phyloP scores from a whole-genome alignment of 1,140 invertebrate genomes.

The Zaprionus africanus region DNA sequence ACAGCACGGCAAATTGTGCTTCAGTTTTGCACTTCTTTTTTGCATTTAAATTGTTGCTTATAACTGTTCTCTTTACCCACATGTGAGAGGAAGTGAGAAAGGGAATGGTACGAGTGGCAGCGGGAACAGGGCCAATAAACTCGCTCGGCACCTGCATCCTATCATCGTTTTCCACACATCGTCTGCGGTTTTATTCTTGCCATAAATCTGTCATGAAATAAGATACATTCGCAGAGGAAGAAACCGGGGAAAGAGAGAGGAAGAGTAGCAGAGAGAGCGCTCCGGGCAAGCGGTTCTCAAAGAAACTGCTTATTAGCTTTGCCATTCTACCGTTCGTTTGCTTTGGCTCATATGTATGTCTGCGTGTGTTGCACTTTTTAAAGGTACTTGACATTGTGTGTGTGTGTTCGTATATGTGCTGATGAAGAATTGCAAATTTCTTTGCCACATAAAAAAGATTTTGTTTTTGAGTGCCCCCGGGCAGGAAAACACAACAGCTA shows the following conservation, averaged over 20 bases:
- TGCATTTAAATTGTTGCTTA: conserved; percentile 7
- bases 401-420: conserved; percentile 17
- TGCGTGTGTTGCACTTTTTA: conserved; percentile 19
- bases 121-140: conserved; percentile 50
- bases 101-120: conserved; percentile 13
- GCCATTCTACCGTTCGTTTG: conserved; percentile 30
- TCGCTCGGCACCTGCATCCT: conserved; percentile 61
- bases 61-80: background rate
- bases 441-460: conserved; percentile 44
- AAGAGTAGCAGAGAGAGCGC: background rate
- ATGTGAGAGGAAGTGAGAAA: conserved; percentile 11
- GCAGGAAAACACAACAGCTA: background rate
- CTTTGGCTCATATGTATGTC: conserved; percentile 33
- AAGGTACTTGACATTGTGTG: conserved; percentile 14
- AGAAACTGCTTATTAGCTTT: conserved; percentile 71
- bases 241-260: background rate
- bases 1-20: conserved; percentile 50
- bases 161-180: conserved; percentile 49
- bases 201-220: conserved; percentile 73
- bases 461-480: conserved; percentile 29
- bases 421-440: conserved; percentile 51
- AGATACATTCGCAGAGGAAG: conserved; percentile 22
- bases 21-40: conserved; percentile 6
- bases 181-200: conserved; percentile 53
- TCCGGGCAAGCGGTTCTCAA: conserved; percentile 39